Evolutionary conservation across 1,140 invertebrate genomes (phyloP), one percentile per base, ranked within the genome.

Genomic region (Aphaenogaster floridana): DNA sequence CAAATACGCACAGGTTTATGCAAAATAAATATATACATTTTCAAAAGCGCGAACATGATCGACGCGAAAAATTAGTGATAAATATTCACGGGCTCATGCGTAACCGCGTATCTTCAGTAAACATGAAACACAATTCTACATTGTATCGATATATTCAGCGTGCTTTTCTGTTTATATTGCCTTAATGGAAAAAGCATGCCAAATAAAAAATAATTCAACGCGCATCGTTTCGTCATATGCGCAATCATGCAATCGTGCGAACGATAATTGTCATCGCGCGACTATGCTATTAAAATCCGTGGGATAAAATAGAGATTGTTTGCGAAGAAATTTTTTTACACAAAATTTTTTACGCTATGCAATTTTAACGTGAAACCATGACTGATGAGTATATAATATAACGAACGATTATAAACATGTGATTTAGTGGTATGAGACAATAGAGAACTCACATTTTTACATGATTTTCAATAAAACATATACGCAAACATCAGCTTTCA

Each of bases 141-240:
- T 68, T 42, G 80, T 50, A 84, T 76, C 69, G 54, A 84, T 50
- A 63, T 84, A 74, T 76, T 61, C 54, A 57, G 17, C 21, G 15
- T 54, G 52, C 54, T 61, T 45, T 36, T 57, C 80, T 74, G 69
- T 84, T 84, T 84, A 76, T 76, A 84, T 50, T 84, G 45, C 57
- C 8, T 74, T 83, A 83, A 72, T 74, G 54, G 69, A 61, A 76
- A 84, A 74, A 48, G 80, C 69, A 63, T 50, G 54, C 28, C 42
- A 45, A 84, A 74, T 76, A 84, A 84, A 84, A 84, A 76, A 36
- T 81, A 84, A 84, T 74, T n/a, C 42, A 50, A 39, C 9, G 39
- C 50, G n/a, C 39, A 80, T 59, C 42, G 21, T 72, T 48, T 48
- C 28, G 21, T 34, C 28, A 48, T 39, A 36, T 36, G n/a, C 61